A percentile compares a stretch with the other conserved stretches of the same genome.
These are phyloP conservation scores for Lindbergichthys nudifrons DNA, from an alignment of 2,797 vertebrate species.

Conservation along the genomic window DNA sequence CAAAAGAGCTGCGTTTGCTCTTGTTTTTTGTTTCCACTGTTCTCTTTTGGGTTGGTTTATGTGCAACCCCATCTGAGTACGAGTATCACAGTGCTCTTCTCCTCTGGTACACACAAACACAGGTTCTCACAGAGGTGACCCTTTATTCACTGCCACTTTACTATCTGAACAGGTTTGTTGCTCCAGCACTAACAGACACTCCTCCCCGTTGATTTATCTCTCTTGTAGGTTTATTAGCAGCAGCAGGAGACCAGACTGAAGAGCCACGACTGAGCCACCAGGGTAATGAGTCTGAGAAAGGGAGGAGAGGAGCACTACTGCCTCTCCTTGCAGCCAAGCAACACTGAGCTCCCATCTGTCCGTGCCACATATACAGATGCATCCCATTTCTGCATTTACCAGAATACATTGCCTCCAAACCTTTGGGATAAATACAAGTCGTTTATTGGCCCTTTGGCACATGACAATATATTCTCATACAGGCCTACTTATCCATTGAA, in stretches of 20 bases:
- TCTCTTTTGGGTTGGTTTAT: conserved; percentile 75
- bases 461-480: conserved; percentile 4
- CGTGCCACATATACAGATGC: conserved; percentile 88
- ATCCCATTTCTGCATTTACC: conserved; percentile 56
- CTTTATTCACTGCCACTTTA: conserved; percentile 83
- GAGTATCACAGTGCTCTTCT: conserved; percentile 70
- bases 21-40: conserved; percentile 68
- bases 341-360: conserved; percentile 91
- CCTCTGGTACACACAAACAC: conserved; percentile 69
- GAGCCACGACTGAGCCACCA: conserved; percentile 95
- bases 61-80: conserved; percentile 67
- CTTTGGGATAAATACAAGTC: conserved; percentile 11
- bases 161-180: conserved; percentile 87
- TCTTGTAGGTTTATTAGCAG: conserved; percentile 99
- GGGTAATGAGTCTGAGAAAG: conserved; percentile 99
- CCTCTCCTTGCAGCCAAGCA: conserved; percentile 85
- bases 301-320: conserved; percentile 74
- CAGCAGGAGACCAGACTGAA: conserved; percentile 96
- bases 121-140: conserved; percentile 75
- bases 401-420: conserved; percentile 25
- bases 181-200: conserved; percentile 93
- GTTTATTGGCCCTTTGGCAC: conserved; percentile 18
- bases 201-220: conserved; percentile 99
- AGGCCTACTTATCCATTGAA: background rate
- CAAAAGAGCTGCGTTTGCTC: conserved; percentile 74